These are phyloP conservation scores for Dipodomys ordii DNA, from an alignment of 2,113 vertebrate genomes.

Conservation along the genomic window DNA sequence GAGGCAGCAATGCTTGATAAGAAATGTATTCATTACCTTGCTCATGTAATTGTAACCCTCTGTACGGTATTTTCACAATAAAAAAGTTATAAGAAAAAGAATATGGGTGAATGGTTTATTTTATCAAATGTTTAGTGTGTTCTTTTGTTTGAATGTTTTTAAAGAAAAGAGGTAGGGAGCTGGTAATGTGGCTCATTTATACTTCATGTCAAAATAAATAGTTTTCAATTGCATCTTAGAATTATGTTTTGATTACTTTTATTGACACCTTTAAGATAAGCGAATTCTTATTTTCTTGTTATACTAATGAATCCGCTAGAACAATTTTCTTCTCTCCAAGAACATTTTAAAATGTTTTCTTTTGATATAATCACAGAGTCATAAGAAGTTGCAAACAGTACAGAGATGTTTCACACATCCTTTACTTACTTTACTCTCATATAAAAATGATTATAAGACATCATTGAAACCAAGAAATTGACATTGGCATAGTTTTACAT, in stretches of 20 bases:
- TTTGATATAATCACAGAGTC: background rate
- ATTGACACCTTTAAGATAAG: background rate
- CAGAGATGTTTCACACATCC: background rate
- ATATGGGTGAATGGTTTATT: background rate
- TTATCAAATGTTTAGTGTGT: background rate
- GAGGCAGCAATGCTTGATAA: too few species aligned
- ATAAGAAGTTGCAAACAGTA: background rate
- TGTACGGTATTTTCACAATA: too few species aligned
- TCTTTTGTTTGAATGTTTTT: background rate
- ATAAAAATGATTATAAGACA: background rate
- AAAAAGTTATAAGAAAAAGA: too few species aligned
- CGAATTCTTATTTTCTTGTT: background rate
- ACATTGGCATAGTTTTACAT: background rate
- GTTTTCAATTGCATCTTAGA: background rate
- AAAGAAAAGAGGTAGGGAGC: background rate
- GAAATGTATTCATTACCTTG: too few species aligned
- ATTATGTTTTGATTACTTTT: background rate
- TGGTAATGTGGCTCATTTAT: background rate
- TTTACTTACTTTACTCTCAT: background rate
- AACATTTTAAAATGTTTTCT: background rate
- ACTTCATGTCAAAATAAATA: background rate
- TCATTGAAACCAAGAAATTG: background rate
- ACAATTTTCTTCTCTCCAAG: background rate
- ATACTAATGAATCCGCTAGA: background rate
- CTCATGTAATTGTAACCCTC: too few species aligned